A percentile compares a stretch with the other conserved stretches of the same genome.
Conservation (phyloP, 2,113 vertebrate genomes). For the Hypanus sabinus region DNA sequence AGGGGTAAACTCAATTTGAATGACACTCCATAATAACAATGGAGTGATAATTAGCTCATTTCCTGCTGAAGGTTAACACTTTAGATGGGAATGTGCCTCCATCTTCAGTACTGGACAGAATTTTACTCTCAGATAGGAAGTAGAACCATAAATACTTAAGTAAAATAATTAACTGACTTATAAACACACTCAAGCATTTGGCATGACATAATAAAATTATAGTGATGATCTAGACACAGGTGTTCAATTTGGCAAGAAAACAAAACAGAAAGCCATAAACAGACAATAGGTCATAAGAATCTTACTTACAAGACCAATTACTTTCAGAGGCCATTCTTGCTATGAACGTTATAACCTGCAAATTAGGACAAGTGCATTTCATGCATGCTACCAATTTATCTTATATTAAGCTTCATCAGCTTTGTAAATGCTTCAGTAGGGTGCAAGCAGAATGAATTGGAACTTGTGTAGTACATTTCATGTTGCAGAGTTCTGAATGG, state of each 20-base stretch:
- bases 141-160: background rate
- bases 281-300: background rate
- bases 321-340: background rate
- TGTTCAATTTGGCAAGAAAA: background rate
- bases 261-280: background rate
- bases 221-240: background rate
- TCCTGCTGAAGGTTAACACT: background rate
- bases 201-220: background rate
- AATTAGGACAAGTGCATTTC: constrained; percentile 14
- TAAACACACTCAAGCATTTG: background rate
- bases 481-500: background rate
- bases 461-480: background rate
- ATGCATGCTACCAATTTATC: constrained; percentile 10
- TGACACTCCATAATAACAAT: background rate
- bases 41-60: background rate
- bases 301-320: background rate
- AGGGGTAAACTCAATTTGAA: background rate
- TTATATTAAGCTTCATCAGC: background rate
- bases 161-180: background rate
- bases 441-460: background rate
- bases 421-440: background rate
- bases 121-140: background rate
- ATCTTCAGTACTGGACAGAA: background rate
- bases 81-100: background rate
- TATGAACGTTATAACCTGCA: background rate